These are phyloP conservation scores for Rousettus leschenaultii DNA, from an alignment of 2,113 vertebrate genomes.

Conservation along the genomic window DNA sequence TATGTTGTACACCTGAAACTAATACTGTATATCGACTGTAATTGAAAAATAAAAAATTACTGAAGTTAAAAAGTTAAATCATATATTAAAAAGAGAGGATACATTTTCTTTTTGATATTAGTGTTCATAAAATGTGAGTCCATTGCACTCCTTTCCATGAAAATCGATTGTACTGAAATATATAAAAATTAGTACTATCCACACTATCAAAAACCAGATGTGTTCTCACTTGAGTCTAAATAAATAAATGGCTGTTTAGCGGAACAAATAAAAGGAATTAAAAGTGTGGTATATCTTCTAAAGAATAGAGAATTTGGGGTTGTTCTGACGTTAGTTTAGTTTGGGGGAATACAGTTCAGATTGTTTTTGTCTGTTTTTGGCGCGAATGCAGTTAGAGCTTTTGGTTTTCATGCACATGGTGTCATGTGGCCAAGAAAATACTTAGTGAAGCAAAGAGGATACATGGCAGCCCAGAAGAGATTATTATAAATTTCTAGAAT, in stretches of 20 bases:
- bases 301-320: neutral
- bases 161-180: constrained; percentile 25
- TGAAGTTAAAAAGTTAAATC: neutral
- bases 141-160: neutral
- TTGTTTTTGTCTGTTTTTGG: neutral
- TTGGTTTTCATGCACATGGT: neutral
- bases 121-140: neutral
- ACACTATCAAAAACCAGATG: neutral
- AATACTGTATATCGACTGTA: no score
- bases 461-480: neutral
- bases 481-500: neutral
- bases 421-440: neutral
- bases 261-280: neutral
- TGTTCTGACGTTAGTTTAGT: neutral
- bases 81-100: neutral
- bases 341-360: neutral
- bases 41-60: no score
- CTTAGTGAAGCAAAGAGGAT: neutral
- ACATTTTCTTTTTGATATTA: constrained; percentile 12
- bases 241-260: neutral
- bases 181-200: neutral
- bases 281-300: neutral
- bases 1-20: no score
- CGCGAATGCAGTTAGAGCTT: neutral
- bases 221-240: neutral